Conservation (phyloP, 1,140 invertebrate species). For the Magallana gigas region DNA sequence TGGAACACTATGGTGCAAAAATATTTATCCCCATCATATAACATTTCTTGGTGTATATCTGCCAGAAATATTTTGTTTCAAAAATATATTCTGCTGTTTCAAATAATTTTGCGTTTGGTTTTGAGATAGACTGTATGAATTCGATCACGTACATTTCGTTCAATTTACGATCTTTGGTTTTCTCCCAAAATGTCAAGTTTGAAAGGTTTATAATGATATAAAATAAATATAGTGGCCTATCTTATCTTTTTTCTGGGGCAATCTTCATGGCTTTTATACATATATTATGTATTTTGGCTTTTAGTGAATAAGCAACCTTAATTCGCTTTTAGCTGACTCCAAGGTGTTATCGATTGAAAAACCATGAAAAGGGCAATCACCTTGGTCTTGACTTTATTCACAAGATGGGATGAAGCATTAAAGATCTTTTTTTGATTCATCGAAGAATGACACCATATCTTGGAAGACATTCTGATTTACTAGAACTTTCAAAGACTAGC, state of each 20-base stretch:
- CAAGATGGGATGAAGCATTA: too few relatives aligned
- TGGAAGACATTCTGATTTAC: too few relatives aligned
- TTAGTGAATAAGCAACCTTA: constrained; percentile 10
- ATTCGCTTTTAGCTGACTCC: neutral
- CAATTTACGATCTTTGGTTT: neutral
- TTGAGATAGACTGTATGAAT: neutral
- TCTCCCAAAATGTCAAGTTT: neutral
- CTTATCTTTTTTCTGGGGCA: constrained; percentile 6
- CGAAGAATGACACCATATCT: too few relatives aligned
- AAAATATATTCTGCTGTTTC: neutral
- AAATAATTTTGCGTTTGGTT: neutral
- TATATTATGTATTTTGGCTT: constrained; percentile 1
- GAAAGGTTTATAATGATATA: constrained; percentile 1
- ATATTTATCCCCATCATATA: neutral
- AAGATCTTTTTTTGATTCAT: too few relatives aligned
- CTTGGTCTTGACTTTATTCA: too few relatives aligned
- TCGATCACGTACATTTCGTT: neutral
- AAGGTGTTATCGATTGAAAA: too few relatives aligned
- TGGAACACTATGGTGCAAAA: constrained; percentile 6
- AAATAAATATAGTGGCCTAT: neutral
- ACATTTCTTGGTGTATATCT: neutral
- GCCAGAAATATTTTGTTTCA: neutral
- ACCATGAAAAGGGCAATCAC: too few relatives aligned
- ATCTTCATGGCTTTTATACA: neutral
- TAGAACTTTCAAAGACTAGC: too few relatives aligned